Evolutionary conservation across 2,113 vertebrate genomes (phyloP).

Genomic region (Pachyramphus minor): DNA sequence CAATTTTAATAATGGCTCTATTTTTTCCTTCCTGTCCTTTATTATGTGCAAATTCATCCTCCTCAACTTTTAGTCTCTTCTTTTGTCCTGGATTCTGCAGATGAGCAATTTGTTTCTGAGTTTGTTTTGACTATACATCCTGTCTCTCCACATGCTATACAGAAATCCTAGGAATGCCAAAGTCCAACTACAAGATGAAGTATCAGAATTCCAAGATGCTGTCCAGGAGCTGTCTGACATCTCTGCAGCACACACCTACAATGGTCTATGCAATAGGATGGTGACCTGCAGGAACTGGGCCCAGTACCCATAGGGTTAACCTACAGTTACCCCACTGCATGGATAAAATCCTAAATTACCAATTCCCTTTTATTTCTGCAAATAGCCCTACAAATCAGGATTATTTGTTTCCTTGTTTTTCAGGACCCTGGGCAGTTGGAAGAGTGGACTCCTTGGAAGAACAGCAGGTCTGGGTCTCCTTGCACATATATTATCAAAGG

Average conservation of each 20-base stretch:
- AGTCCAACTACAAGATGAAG: not conserved
- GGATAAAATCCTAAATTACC: not conserved
- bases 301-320: not conserved
- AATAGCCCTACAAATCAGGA: not conserved
- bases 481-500: not conserved
- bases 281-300: not conserved
- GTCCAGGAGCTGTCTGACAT: not conserved
- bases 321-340: not conserved
- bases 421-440: not conserved
- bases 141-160: not conserved
- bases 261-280: not conserved
- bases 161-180: not conserved
- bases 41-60: not conserved
- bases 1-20: not conserved
- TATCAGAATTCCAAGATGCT: not conserved
- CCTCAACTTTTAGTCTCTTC: not conserved
- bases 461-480: not conserved
- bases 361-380: not conserved
- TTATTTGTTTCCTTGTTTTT: not conserved
- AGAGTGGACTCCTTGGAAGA: not conserved
- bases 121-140: not conserved
- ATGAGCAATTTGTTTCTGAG: not conserved
- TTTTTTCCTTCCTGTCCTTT: not conserved
- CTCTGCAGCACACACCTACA: not conserved
- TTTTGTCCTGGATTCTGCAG: not conserved